Base-by-base conservation (phyloP, 2,888 invertebrate species). In the Orchesellides sinensis region DNA sequence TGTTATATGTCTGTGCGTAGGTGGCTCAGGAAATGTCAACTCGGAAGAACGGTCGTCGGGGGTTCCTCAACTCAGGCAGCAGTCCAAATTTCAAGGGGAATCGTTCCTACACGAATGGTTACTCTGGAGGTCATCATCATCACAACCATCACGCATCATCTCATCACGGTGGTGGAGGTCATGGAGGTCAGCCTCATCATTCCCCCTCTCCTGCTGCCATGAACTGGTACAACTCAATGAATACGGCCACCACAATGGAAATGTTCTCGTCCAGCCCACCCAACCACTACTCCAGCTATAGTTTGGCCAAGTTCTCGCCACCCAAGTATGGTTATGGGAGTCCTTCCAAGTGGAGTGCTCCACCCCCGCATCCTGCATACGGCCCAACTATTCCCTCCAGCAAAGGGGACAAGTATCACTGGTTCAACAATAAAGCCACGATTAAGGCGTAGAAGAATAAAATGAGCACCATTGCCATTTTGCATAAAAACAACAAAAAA, bases 321-420 rank as follows among this genome's bases (percentile, higher is more conserved):
- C 87, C 87, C 17, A 86, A 86, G 68, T 85, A 85, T 68, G 84
- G 85, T 14, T 87, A 84, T 56, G 86, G 85, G 66, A 82, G 72
- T 56, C 82, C 85, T 32, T 84, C 85, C 69, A 87, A 87, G 77
- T 87, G 87, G 87, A 84, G 80, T 54, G 65, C 85, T 65, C 80
- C 83, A 47, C 79, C 85, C 25, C 84, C 83, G 21, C 84, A 85
- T 59, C 75, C 79, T 32, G 81, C 81, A 56, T 83, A 81, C 72
- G 83, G 82, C 78, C 83, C 84, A 40, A 59, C 83, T 14, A 82
- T 79, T 83, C 84, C 83, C 59, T 74, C 80, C 66, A 80, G 81
- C 68, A 85, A 85, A 77, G 84, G 85, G 82, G 87, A 87, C 81
- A 85, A 85, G 83, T 87, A 85, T 69, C 87, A 87, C 80, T 87